Conservation (phyloP, 30 jellyfish, hydroid and myxozoan species). For the Cassiopea xamachana region DNA sequence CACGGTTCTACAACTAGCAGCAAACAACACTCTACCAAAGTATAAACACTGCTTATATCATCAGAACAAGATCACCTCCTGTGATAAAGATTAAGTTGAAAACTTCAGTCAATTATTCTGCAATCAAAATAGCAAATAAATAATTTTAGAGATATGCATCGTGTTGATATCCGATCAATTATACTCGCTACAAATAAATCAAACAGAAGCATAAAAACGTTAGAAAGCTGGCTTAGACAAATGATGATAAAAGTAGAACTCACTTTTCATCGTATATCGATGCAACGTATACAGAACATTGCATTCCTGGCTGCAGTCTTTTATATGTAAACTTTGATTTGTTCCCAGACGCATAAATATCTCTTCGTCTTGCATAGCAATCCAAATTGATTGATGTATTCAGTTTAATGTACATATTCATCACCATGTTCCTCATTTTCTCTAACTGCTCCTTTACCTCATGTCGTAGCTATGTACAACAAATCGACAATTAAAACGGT, state of each 20-base stretch:
- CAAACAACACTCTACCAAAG: no score
- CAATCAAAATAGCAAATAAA: no score
- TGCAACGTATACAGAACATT: slow-evolving; percentile 68
- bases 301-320: slow-evolving; percentile 74
- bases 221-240: background rate
- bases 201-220: no score
- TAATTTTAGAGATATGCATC: no score
- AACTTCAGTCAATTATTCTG: no score
- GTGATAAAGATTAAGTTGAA: no score
- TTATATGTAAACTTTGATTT: slow-evolving; percentile 54
- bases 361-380: slow-evolving; percentile 78
- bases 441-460: slow-evolving; percentile 76
- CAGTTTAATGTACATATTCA: slow-evolving; percentile 69
- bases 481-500: background rate
- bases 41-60: no score
- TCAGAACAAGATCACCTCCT: no score
- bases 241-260: background rate
- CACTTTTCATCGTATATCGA: slow-evolving; percentile 83
- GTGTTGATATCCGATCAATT: no score
- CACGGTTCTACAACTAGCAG: no score
- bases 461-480: slow-evolving; percentile 85
- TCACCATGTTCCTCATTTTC: slow-evolving; percentile 64
- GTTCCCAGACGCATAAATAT: slow-evolving; percentile 41
- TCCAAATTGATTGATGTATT: slow-evolving; percentile 73
- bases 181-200: no score